Percentiles rank a stretch among this genome's conserved stretches.
phyloP scores from a whole-genome alignment of 2,113 vertebrate species.

The Hippocampus barbouri region DNA sequence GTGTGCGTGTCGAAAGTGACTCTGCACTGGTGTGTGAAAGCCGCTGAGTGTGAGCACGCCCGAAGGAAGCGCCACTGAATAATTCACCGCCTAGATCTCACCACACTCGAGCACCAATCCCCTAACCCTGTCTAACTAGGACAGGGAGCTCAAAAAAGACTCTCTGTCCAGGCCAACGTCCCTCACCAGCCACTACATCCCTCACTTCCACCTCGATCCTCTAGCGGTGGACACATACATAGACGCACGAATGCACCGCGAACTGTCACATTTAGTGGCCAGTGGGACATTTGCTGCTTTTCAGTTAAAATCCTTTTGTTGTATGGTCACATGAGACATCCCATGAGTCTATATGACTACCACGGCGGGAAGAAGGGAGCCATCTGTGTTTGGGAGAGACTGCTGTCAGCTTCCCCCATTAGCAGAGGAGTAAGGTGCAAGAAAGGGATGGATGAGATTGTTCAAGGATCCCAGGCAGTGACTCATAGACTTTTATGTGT shows the following conservation, averaged over 20 bases:
- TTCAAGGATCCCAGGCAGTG: constrained; percentile 55
- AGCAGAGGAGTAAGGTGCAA: constrained; percentile 31
- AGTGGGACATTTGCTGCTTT: constrained; percentile 33
- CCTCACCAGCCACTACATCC: constrained; percentile 28
- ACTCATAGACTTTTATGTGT: constrained; percentile 62
- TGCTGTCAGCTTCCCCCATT: constrained; percentile 34
- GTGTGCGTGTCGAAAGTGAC: constrained; percentile 13
- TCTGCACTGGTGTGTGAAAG: constrained; percentile 31
- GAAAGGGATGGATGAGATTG: constrained; percentile 53
- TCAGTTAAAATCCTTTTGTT: constrained; percentile 27
- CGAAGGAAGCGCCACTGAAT: constrained; percentile 61
- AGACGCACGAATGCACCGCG: constrained; percentile 19
- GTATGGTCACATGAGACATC: constrained; percentile 3
- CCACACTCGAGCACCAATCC: constrained; percentile 45
- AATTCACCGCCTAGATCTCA: constrained; percentile 60
- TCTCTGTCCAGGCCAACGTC: constrained; percentile 21
- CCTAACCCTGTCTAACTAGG: constrained; percentile 52
- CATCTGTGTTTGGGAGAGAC: constrained; percentile 17
- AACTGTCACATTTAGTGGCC: constrained; percentile 18
- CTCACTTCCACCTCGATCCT: neutral
- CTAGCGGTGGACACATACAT: constrained; percentile 11
- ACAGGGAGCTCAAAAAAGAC: constrained; percentile 48
- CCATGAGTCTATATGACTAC: constrained; percentile 7
- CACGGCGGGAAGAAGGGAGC: neutral
- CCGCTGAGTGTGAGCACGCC: constrained; percentile 31